A percentile compares a stretch with the other conserved stretches of the same genome.
Conservation (phyloP, 2,888 invertebrate species). For the Cerceris ruficornis region DNA sequence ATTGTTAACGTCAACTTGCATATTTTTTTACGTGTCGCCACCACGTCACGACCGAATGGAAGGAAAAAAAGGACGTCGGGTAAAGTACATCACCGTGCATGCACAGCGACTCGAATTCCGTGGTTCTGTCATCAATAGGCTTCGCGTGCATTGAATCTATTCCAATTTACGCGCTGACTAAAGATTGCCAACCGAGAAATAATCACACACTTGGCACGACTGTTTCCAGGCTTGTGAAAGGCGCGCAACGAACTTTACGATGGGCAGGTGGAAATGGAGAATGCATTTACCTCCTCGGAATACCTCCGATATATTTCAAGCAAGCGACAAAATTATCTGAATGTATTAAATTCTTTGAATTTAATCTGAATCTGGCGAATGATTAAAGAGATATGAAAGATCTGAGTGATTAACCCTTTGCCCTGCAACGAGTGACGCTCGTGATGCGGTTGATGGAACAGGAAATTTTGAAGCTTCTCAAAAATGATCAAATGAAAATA, state of each 20-base stretch:
- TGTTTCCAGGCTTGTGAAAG: not conserved
- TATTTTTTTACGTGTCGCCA: conserved; percentile 30
- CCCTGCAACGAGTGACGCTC: too few relatives aligned
- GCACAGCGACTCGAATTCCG: conserved; percentile 6
- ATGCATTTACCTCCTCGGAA: too few relatives aligned
- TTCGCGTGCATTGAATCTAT: not conserved
- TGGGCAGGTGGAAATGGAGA: too few relatives aligned
- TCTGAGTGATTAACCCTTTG: too few relatives aligned
- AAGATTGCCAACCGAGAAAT: not conserved
- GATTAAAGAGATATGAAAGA: too few relatives aligned
- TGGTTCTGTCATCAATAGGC: conserved; percentile 14
- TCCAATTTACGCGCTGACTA: not conserved
- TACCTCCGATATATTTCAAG: too few relatives aligned
- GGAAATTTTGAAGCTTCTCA: too few relatives aligned
- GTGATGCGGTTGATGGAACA: too few relatives aligned
- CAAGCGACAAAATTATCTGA: too few relatives aligned
- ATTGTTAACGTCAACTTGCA: conserved; percentile 72
- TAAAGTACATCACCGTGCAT: conserved; percentile 19
- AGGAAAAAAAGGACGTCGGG: conserved; percentile 22
- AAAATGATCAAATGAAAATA: too few relatives aligned
- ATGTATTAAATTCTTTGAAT: too few relatives aligned
- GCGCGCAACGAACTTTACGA: not conserved
- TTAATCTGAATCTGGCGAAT: too few relatives aligned
- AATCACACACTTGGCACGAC: not conserved
- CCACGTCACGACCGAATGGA: conserved; percentile 41